Conservation (phyloP, 1,140 invertebrate genomes). For the Anoplophora glabripennis region DNA sequence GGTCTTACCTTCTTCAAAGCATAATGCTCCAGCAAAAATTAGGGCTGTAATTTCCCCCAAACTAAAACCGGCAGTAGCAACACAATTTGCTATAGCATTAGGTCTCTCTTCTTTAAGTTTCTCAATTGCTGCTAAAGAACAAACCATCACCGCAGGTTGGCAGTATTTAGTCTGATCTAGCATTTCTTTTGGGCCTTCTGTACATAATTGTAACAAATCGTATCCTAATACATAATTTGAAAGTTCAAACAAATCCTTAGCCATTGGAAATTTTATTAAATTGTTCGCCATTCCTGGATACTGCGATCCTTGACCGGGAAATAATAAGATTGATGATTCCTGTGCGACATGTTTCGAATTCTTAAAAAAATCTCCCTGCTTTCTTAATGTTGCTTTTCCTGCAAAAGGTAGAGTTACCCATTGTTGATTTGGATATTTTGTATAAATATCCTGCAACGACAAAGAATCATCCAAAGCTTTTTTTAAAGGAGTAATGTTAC, state of each 20-base stretch:
- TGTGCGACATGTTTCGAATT: conserved; percentile 57
- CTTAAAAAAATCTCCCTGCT: conserved; percentile 40
- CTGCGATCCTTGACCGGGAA: conserved; percentile 90
- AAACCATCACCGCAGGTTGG: conserved; percentile 86
- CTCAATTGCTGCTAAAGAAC: conserved; percentile 88
- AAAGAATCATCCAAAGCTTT: conserved; percentile 59
- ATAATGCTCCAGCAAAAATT: conserved; percentile 80
- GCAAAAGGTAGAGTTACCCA: conserved; percentile 67
- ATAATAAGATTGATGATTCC: conserved; percentile 75
- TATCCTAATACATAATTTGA: conserved; percentile 84
- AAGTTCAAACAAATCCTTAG: conserved; percentile 77
- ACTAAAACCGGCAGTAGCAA: conserved; percentile 88
- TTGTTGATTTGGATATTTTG: conserved; percentile 48
- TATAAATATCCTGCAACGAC: conserved; percentile 52
- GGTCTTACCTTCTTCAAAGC: conserved; percentile 77
- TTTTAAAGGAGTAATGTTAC: conserved; percentile 46
- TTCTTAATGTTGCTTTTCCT: conserved; percentile 39
- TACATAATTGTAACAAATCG: conserved; percentile 81
- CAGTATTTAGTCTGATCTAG: conserved; percentile 78
- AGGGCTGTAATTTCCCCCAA: conserved; percentile 91
- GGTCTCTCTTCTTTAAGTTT: conserved; percentile 71
- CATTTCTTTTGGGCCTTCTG: conserved; percentile 78
- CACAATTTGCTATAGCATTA: conserved; percentile 73
- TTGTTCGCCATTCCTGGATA: conserved; percentile 85
- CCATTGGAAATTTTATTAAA: conserved; percentile 72